A percentile compares a stretch with the other conserved stretches of the same genome.
Evolutionary conservation across 2,113 vertebrate genomes (phyloP).

Genomic region (Seriola aureovittata): DNA sequence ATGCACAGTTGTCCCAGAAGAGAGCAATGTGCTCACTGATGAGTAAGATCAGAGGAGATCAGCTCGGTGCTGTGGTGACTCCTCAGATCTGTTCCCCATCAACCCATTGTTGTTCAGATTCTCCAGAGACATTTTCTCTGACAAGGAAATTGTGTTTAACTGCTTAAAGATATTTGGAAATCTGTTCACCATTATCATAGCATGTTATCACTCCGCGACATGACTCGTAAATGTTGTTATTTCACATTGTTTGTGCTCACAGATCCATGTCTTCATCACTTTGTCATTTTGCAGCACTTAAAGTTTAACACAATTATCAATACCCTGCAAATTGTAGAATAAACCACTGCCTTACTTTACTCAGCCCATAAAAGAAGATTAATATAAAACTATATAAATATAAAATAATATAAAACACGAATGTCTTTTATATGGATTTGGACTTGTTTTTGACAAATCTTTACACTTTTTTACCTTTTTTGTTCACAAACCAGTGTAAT

Average conservation of each 20-base stretch:
- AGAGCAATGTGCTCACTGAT: constrained; percentile 65
- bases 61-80: constrained; percentile 43
- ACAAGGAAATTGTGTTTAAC: constrained; percentile 76
- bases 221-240: constrained; percentile 37
- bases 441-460: not conserved
- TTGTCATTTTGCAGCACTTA: not conserved
- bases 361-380: not conserved
- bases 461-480: not conserved
- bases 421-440: not conserved
- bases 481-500: not conserved
- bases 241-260: constrained; percentile 20
- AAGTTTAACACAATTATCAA: not conserved
- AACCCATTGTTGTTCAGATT: constrained; percentile 39
- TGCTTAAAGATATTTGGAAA: constrained; percentile 70
- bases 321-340: not conserved
- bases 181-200: constrained; percentile 72
- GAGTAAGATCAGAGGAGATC: constrained; percentile 73
- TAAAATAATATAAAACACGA: too few species aligned
- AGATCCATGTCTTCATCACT: not conserved
- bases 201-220: constrained; percentile 33
- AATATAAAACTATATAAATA: not conserved
- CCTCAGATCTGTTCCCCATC: constrained; percentile 79
- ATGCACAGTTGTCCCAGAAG: constrained; percentile 63
- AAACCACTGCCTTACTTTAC: not conserved
- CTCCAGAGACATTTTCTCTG: constrained; percentile 60